Conservation (phyloP, 2,113 vertebrate species). For the Gopherus flavomarginatus region DNA sequence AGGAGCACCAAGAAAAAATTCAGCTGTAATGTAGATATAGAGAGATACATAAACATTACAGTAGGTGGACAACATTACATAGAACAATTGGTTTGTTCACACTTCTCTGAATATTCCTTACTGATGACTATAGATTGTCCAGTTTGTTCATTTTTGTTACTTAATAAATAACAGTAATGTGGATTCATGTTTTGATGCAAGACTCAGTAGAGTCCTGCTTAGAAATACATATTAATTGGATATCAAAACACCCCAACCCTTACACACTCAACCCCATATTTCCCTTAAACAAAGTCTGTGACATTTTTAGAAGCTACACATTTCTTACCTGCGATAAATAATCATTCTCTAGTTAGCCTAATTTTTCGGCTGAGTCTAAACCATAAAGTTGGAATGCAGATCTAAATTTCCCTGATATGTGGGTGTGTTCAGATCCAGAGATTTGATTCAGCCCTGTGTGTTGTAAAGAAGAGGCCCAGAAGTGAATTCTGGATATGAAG, state of each 20-base stretch:
- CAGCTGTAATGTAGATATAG: neutral
- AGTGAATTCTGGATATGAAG: neutral
- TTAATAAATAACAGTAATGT: neutral
- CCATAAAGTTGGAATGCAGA: neutral
- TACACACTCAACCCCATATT: neutral
- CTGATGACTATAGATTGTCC: neutral
- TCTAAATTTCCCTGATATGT: neutral
- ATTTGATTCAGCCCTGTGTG: neutral
- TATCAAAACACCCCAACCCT: neutral
- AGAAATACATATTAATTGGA: neutral
- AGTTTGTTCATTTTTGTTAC: neutral
- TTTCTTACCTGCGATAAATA: neutral
- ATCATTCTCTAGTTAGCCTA: neutral
- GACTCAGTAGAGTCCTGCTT: neutral
- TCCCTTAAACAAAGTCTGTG: neutral
- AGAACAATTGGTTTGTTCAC: neutral
- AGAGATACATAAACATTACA: neutral
- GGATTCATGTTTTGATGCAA: neutral
- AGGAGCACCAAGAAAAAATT: neutral
- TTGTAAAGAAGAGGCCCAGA: neutral
- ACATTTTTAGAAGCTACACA: neutral
- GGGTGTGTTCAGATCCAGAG: neutral
- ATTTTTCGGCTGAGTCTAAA: neutral
- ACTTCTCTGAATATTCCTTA: fast-evolving
- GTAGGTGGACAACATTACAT: neutral